Evolutionary conservation across 2,797 vertebrate species (phyloP), one percentile per base, ranked within the genome.

Genomic region (Pyrocephalus nanus): DNA sequence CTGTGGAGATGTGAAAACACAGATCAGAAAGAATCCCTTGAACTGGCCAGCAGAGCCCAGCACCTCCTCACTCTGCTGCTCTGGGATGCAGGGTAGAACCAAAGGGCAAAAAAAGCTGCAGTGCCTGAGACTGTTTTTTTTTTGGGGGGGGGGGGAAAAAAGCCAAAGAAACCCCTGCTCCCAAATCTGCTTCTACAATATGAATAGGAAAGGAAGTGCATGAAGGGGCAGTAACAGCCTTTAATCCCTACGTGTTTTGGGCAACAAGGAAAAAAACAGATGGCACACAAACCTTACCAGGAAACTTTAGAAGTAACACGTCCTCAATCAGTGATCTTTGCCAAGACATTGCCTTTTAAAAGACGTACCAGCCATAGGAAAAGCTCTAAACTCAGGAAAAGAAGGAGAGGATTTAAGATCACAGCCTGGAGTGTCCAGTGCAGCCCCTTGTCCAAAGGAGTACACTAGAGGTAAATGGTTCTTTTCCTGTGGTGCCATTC

Each of bases 11-110:
- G 6, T 5, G 38, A 86, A 83, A 67, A 30, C 47, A 67, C 29
- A 71, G 32, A 11, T 34, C 30, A 55, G 62, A 26, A n/a, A 47
- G 10, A 36, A 9, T 2, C 4, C 17, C 13, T 32, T 1, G 0
- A 0, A 30, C 38, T 42, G 8, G 20, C 29, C 29, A 42, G 43
- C 32, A 30, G 27, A n/a, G 55, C 62, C 53, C 58, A 42, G 71
- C 17, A 61, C 40, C 32, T 66, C 38, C 30, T 30, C 25, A 7
- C 58, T 69, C 32, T 13, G 40, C 50, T 14, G 13, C 50, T 61
- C 74, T 48, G 0, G 4, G 27, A 9, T 29, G n/a, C 3, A 64
- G 38, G 42, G 15, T n/a, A 36, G 77, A 74, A 69, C 79, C 43
- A 45, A 58, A 90, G 78, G 15, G 67, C 30, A 86, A 48, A 69